phyloP scores from a whole-genome alignment of 1,140 invertebrate species.

The Callitettix versicolor region DNA sequence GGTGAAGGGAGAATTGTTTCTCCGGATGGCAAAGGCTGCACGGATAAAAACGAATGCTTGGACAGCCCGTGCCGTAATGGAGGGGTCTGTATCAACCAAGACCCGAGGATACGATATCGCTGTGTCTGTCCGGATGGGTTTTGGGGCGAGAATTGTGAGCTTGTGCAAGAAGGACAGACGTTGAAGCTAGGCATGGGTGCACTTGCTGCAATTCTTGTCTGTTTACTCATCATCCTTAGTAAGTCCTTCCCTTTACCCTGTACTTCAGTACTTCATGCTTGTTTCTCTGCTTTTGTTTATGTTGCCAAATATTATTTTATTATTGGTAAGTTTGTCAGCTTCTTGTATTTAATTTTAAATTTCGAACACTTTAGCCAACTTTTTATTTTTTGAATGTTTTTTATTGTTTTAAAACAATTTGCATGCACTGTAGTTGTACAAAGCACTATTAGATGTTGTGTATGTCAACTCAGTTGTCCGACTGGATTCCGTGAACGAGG shows the following conservation, averaged over 20 bases:
- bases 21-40: conserved; percentile 78
- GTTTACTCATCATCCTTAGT: conserved; percentile 89
- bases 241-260: conserved; percentile 35
- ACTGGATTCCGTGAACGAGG: conserved; percentile 50
- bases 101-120: conserved; percentile 67
- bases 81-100: conserved; percentile 78
- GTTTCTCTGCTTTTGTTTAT: not conserved
- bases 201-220: conserved; percentile 84
- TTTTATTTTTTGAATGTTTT: conserved; percentile 13
- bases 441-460: not conserved
- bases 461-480: conserved; percentile 47
- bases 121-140: conserved; percentile 84
- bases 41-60: conserved; percentile 88
- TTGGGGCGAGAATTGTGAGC: conserved; percentile 87
- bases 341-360: too few relatives aligned
- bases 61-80: conserved; percentile 86
- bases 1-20: conserved; percentile 82
- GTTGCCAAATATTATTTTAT: too few relatives aligned
- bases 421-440: not conserved
- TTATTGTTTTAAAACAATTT: not conserved
- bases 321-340: too few relatives aligned
- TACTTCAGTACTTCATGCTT: not conserved
- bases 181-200: conserved; percentile 88
- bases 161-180: conserved; percentile 83
- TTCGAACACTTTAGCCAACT: too few relatives aligned